phyloP scores from a whole-genome alignment of 2,113 vertebrate genomes.

The Calidris pygmaea region DNA sequence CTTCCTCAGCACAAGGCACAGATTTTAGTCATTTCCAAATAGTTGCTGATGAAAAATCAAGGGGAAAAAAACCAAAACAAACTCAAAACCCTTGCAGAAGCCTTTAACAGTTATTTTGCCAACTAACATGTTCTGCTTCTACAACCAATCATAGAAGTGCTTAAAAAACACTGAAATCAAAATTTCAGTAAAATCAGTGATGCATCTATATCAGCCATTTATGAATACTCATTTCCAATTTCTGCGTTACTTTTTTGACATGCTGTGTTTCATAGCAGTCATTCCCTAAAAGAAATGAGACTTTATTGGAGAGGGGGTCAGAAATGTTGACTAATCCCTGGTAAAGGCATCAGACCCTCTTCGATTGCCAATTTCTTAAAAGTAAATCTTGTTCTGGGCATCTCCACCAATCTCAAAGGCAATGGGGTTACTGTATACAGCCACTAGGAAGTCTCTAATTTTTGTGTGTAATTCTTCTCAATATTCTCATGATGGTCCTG shows the following conservation, averaged over 20 bases:
- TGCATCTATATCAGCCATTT: no score
- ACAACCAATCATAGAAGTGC: neutral
- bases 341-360: neutral
- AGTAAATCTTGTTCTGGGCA: no score
- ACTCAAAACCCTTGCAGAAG: neutral
- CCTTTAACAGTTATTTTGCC: neutral
- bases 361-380: no score
- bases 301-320: neutral
- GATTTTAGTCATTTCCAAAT: neutral
- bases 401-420: neutral
- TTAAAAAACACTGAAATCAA: neutral
- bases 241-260: neutral
- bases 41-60: neutral
- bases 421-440: neutral
- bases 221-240: neutral
- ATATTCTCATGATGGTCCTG: neutral
- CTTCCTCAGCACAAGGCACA: neutral
- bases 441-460: neutral
- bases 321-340: neutral
- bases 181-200: neutral
- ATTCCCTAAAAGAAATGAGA: neutral
- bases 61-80: neutral
- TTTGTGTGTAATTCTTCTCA: neutral
- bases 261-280: neutral
- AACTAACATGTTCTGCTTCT: neutral